Evolutionary conservation across 2,113 vertebrate genomes (phyloP), one percentile per base, ranked within the genome.

Genomic region (Amblyopsis rosae): DNA sequence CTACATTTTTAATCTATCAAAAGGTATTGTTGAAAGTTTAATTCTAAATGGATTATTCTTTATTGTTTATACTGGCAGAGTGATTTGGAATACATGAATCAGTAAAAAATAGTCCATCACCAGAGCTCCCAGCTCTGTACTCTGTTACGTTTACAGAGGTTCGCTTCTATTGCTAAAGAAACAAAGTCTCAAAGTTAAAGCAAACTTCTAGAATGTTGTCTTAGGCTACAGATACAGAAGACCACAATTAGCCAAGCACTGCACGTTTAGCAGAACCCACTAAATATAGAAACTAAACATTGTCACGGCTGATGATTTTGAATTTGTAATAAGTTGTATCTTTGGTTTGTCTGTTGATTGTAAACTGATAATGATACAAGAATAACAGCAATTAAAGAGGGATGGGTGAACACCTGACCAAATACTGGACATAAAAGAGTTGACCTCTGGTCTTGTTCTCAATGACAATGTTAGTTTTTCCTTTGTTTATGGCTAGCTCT

Each of bases 41-140:
- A 41, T 41, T 41, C 71, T 76, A 85, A 81, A 85, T 84, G 77
- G 87, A 84, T 85, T 84, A 86, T 87, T 86, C 69, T 69, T 65
- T 53, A 12, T 4, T 87, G 84, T 91, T 91, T 91, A 79, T 72
- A 58, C 89, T 91, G 88, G 88, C 86, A 12, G 32, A 68, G 5
- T 1, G 2, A 51, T 3, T 49, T 17, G 59, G 51, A 55, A 59
- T 12, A 33, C 70, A 81, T 79, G 80, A 86, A 82, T 83, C 79
- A 64, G 70, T 71, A 65, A 60, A 79, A 77, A 66, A 72, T 73
- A 79, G 85, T 79, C 69, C 84, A 71, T 77, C 64, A 73, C 76
- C 59, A 69, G 77, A 75, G 75, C 73, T 60, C 64, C 62, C 64
- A 55, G 62, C 82, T 75, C 70, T 77, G 80, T 68, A 74, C 74